Conservation (phyloP, 2,888 invertebrate species). For the Drosophila dives region DNA sequence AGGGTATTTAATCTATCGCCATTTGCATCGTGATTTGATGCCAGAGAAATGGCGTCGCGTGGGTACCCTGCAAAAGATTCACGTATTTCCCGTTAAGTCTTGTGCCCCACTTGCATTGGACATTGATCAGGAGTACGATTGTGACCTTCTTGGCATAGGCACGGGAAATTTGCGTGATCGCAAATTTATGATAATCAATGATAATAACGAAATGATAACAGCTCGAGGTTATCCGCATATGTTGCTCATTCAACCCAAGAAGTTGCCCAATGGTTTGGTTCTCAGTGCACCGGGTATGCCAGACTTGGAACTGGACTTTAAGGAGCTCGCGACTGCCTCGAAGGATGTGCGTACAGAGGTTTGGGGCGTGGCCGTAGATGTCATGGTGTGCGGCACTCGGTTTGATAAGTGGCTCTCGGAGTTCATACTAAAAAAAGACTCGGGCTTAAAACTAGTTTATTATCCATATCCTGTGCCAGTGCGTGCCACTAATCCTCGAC, state of each 20-base stretch:
- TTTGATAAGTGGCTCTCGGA: slow-evolving; percentile 90
- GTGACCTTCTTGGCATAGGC: slow-evolving; percentile 78
- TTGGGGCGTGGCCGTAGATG: slow-evolving; percentile 87
- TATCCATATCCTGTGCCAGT: slow-evolving; percentile 86
- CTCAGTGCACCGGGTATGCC: slow-evolving; percentile 87
- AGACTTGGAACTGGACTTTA: slow-evolving; percentile 85
- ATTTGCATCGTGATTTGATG: slow-evolving; percentile 70
- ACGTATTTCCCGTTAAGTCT: slow-evolving; percentile 82
- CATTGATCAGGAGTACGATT: slow-evolving; percentile 56
- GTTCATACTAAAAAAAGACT: slow-evolving; percentile 83
- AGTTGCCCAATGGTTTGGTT: slow-evolving; percentile 85
- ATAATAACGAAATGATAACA: slow-evolving; percentile 76
- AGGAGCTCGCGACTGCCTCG: slow-evolving; percentile 73
- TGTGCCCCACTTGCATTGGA: slow-evolving; percentile 68
- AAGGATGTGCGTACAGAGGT: slow-evolving; percentile 85
- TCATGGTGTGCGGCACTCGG: slow-evolving; percentile 90
- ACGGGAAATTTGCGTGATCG: slow-evolving; percentile 74
- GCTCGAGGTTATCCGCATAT: slow-evolving; percentile 82
- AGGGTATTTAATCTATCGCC: slow-evolving; percentile 70
- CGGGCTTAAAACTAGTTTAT: slow-evolving; percentile 87
- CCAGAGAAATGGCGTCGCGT: slow-evolving; percentile 82
- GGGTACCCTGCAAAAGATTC: slow-evolving; percentile 73
- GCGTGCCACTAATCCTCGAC: slow-evolving; percentile 68
- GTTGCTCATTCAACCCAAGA: slow-evolving; percentile 67
- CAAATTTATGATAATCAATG: slow-evolving; percentile 81